Conservation (phyloP, 2,888 invertebrate species). For the Drosophila nigritarsus region DNA sequence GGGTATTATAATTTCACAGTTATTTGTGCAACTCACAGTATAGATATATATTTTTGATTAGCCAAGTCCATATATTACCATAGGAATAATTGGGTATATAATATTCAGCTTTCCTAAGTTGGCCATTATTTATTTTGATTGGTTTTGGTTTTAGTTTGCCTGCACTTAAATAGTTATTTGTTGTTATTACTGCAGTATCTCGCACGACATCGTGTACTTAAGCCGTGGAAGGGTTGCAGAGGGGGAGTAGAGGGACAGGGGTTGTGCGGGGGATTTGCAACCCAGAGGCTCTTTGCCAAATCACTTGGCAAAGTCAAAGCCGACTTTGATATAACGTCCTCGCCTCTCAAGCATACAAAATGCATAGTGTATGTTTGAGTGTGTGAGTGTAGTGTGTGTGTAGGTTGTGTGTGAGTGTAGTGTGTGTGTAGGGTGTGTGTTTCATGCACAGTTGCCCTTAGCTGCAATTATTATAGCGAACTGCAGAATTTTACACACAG, state of each 20-base stretch:
- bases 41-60: background rate
- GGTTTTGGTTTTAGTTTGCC: constrained; percentile 20
- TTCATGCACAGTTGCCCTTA: background rate
- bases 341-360: background rate
- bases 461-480: constrained; percentile 37
- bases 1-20: background rate
- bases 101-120: background rate
- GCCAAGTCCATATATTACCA: background rate
- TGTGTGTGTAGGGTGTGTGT: background rate
- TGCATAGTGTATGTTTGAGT: background rate
- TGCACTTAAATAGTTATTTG: constrained; percentile 47
- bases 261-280: background rate
- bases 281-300: constrained; percentile 8
- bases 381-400: background rate
- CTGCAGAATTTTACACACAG: constrained; percentile 23
- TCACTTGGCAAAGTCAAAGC: constrained; percentile 8
- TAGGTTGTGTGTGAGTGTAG: background rate
- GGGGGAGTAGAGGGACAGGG: background rate
- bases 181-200: constrained; percentile 37
- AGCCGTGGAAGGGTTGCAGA: constrained; percentile 35
- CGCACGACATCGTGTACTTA: constrained; percentile 70
- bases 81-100: background rate
- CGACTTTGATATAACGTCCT: constrained; percentile 33
- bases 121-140: background rate
- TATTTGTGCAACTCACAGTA: background rate